Evolutionary conservation across 2,888 invertebrate species (phyloP).

Genomic region (Hydroisotoma schaefferi): DNA sequence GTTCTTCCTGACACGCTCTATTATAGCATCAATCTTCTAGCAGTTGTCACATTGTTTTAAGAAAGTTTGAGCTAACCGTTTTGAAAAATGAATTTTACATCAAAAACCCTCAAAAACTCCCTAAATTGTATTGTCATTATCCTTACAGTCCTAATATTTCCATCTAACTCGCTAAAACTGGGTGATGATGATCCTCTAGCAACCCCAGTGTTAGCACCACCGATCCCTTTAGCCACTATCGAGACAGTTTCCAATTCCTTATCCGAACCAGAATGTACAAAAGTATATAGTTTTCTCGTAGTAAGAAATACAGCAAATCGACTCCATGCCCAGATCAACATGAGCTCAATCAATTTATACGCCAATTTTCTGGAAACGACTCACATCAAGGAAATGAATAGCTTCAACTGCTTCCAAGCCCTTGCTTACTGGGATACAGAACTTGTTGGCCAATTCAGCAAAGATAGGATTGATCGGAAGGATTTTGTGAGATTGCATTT

Average conservation of each 20-base stretch:
- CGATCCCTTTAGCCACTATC: too few species aligned
- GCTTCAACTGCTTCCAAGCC: neutral
- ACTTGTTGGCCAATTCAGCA: neutral
- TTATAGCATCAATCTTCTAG: too few species aligned
- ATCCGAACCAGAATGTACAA: neutral
- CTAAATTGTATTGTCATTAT: too few species aligned
- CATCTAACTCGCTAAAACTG: too few species aligned
- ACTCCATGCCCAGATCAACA: neutral
- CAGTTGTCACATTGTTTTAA: too few species aligned
- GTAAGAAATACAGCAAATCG: neutral
- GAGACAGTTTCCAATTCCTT: neutral
- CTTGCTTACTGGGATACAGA: slow-evolving; percentile 1
- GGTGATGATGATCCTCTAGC: too few species aligned
- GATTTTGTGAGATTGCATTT: slow-evolving; percentile 10
- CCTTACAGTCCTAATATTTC: too few species aligned
- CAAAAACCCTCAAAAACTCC: too few species aligned
- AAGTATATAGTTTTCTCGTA: neutral
- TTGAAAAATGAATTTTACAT: too few species aligned
- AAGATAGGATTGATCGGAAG: neutral
- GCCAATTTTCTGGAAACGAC: neutral
- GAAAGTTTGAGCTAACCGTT: too few species aligned
- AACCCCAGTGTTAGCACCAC: too few species aligned
- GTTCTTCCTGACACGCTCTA: too few species aligned
- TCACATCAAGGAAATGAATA: neutral
- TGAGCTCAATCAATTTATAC: neutral